These are phyloP conservation scores for Mystacornis crossleyi DNA, from an alignment of 2,113 vertebrate genomes.

Conservation along the genomic window DNA sequence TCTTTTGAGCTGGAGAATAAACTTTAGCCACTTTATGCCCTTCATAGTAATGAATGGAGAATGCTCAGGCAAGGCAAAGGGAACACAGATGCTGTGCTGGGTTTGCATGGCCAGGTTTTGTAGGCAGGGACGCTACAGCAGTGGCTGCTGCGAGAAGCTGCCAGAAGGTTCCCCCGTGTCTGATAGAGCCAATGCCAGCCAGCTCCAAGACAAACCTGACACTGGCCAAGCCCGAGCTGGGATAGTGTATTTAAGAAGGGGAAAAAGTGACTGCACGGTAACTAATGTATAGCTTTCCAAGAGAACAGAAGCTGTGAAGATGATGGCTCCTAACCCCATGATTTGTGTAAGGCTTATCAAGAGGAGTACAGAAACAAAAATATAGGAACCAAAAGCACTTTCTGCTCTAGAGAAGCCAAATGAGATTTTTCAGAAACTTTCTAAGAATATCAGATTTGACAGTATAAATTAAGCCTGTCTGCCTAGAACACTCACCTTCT, in stretches of 20 bases:
- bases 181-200: background rate
- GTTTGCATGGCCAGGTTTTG: background rate
- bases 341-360: background rate
- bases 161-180: background rate
- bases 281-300: background rate
- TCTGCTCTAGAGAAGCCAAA: background rate
- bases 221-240: background rate
- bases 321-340: background rate
- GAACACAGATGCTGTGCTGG: background rate
- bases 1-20: background rate
- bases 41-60: background rate
- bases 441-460: background rate
- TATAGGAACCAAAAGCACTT: background rate
- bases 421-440: background rate
- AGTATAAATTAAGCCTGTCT: background rate
- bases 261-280: background rate
- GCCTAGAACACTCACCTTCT: background rate
- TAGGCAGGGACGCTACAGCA: background rate
- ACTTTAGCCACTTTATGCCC: background rate
- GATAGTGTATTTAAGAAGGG: background rate
- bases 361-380: background rate
- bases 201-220: background rate
- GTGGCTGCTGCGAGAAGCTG: background rate
- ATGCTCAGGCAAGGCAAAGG: background rate
- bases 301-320: background rate